Percentiles rank a stretch among this genome's conserved stretches.
Conservation (phyloP, 2,113 vertebrate genomes). For the Natator depressus region DNA sequence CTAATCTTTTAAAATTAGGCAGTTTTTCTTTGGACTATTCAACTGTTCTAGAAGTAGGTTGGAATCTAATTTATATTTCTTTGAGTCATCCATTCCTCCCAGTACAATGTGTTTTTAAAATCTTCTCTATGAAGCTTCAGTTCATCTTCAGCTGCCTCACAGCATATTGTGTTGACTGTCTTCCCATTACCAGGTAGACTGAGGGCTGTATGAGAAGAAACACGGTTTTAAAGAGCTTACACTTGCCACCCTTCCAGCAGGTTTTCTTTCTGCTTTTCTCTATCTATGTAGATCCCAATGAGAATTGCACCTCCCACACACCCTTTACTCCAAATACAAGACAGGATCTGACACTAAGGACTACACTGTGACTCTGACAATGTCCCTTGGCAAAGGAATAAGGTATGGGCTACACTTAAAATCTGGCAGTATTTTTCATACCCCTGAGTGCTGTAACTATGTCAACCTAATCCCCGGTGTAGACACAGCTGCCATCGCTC, state of each 20-base stretch:
- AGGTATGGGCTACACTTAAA: accelerated
- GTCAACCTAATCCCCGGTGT: no score
- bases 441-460: no score
- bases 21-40: constrained; percentile 20
- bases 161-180: neutral
- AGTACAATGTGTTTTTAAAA: neutral
- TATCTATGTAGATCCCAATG: neutral
- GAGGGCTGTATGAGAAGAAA: neutral
- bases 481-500: no score
- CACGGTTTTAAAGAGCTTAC: constrained; percentile 43
- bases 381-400: neutral
- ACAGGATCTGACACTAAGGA: neutral
- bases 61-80: constrained; percentile 30
- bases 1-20: constrained; percentile 14
- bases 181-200: neutral
- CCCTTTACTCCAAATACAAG: neutral
- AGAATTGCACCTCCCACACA: neutral
- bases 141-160: neutral
- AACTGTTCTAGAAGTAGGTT: neutral
- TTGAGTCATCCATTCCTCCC: neutral
- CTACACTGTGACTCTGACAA: neutral
- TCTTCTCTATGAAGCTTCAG: neutral
- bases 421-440: no score
- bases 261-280: neutral
- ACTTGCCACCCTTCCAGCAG: constrained; percentile 37